Percentiles rank a stretch among this genome's conserved stretches.
phyloP scores from a whole-genome alignment of 1,140 invertebrate genomes.

The Theocolax elegans region DNA sequence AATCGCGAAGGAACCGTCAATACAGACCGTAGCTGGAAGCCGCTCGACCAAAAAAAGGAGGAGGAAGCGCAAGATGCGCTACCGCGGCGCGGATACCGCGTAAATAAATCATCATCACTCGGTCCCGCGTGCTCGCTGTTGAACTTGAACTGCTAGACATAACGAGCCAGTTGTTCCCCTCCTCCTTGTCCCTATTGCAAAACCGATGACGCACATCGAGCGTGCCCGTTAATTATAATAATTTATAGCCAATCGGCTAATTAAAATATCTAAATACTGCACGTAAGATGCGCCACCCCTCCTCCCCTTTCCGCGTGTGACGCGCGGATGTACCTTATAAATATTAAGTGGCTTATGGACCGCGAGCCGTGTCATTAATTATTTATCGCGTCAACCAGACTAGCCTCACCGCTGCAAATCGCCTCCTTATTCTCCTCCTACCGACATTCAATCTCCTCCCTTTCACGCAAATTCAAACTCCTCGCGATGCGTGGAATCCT shows the following conservation, averaged over 20 bases:
- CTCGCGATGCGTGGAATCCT: too few species aligned
- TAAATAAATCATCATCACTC: slow-evolving; percentile 46
- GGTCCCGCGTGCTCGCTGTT: slow-evolving; percentile 10
- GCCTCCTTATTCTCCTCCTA: too few species aligned
- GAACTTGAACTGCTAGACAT: slow-evolving; percentile 11
- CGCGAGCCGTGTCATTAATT: slow-evolving; percentile 60
- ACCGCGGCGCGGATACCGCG: neutral
- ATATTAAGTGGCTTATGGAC: slow-evolving; percentile 58
- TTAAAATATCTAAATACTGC: slow-evolving; percentile 65
- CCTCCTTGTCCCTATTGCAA: too few species aligned
- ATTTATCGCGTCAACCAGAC: slow-evolving; percentile 60
- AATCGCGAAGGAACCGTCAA: slow-evolving; percentile 21
- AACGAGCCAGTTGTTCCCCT: too few species aligned
- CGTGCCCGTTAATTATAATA: slow-evolving; percentile 59
- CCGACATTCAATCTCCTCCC: too few species aligned
- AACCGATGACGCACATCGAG: slow-evolving; percentile 38
- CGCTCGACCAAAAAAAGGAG: neutral
- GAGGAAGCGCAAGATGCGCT: neutral
- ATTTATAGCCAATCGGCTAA: slow-evolving; percentile 63
- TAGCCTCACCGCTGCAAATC: neutral
- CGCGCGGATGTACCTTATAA: slow-evolving; percentile 55
- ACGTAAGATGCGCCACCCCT: slow-evolving; percentile 18
- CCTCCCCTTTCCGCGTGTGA: neutral
- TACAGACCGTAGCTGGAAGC: neutral
- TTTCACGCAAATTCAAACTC: too few species aligned